Conservation (phyloP, 1,140 invertebrate genomes). For the Andricus grossulariae region DNA sequence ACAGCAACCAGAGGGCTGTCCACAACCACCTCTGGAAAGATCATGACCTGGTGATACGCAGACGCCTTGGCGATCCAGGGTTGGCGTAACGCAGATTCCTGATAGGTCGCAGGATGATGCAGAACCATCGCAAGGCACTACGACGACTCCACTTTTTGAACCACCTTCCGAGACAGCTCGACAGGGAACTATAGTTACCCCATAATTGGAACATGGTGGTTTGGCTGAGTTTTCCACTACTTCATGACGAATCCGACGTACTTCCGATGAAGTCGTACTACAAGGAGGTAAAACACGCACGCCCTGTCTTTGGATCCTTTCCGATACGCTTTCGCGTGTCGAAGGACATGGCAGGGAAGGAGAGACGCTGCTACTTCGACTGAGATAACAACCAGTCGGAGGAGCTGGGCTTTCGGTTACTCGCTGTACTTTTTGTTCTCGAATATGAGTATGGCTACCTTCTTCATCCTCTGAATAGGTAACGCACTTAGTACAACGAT, state of each 20-base stretch:
- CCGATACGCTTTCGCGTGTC: slow-evolving; percentile 49
- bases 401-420: background rate
- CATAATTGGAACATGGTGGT: slow-evolving; percentile 64
- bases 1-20: slow-evolving; percentile 60
- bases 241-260: slow-evolving; percentile 65
- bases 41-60: slow-evolving; percentile 68
- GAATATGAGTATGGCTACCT: slow-evolving; percentile 26
- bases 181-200: slow-evolving; percentile 68
- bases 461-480: slow-evolving; percentile 42
- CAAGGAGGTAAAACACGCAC: slow-evolving; percentile 59
- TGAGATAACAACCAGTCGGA: slow-evolving; percentile 58
- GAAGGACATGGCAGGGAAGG: slow-evolving; percentile 62
- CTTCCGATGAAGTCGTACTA: slow-evolving; percentile 54
- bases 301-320: slow-evolving; percentile 57
- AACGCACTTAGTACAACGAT: slow-evolving; percentile 43
- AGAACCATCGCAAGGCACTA: slow-evolving; percentile 66
- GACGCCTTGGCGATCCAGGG: slow-evolving; percentile 64
- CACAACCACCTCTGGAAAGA: slow-evolving; percentile 57
- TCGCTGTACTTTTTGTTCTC: background rate
- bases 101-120: slow-evolving; percentile 53
- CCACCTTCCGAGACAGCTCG: slow-evolving; percentile 63
- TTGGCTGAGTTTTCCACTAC: slow-evolving; percentile 44
- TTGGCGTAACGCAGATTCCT: slow-evolving; percentile 67
- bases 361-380: slow-evolving; percentile 48
- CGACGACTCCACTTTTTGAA: slow-evolving; percentile 66